Base-by-base conservation (phyloP, 2,113 vertebrate species). In the Scolopax mira region DNA sequence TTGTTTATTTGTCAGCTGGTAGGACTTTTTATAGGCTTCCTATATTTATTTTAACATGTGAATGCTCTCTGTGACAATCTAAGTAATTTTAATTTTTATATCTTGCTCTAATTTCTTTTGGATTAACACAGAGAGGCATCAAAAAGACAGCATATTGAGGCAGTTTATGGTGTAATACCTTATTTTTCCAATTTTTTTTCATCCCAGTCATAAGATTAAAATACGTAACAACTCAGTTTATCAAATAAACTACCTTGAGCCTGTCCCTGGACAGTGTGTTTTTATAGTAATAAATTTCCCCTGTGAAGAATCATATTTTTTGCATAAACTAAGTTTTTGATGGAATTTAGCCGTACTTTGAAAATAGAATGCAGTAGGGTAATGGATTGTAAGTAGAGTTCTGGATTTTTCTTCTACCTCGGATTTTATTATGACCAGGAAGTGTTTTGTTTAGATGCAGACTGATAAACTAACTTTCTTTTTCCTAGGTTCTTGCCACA, bases 381-480 rank as follows among this genome's bases (percentile, higher is more conserved):
- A 58, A 37, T 19, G 57, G 24, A 48, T 18, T 92, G 41, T 54
- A 79, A 81, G 54, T 13, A 25, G 22, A 35, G 11, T 84, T 93
- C 72, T 74, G 73, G 61, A 60, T 78, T 72, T 70, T 95, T 94
- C 65, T 91, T 79, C 33, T 74, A 3, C 39, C 66, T 74, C 82
- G 89, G 60, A 71, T 61, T 31, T 90, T 82, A 46, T 88, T 89
- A 67, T 90, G 82, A 90, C 85, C 61, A 48, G 92, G 92, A 92
- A 93, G 52, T 88, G 39, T 94, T 95, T 96, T 48, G 2, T 72
- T 93, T 96, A 89, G 90, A 78, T 93, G 61, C 33, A 90, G 81
- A 70, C n/a, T 61, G 79, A 86, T 94, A 92, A 94, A 79, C 28
- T n/a, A 58, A 8, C 54, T 79, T 72, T 84, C 7, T 78, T 80